Base-by-base conservation (phyloP, 2,797 vertebrate genomes). In the Australoheros facetus region DNA sequence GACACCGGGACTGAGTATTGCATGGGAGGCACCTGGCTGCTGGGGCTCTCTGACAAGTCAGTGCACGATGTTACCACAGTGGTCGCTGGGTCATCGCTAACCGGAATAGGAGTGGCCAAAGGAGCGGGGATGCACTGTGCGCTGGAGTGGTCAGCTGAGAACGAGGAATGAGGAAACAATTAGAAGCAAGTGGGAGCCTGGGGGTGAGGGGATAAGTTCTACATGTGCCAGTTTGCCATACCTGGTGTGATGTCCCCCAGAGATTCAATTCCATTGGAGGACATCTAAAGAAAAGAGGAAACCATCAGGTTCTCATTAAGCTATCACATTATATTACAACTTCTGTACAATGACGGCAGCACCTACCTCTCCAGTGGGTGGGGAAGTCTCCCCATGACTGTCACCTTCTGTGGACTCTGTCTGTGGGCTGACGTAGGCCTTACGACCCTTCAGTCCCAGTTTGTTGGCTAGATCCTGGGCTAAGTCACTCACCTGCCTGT, bases 381-480 rank as follows among this genome's bases (percentile, higher is more conserved):
- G 83, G 32, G 94, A 88, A 1, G 83, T 81, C 73, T 96, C 96
- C 54, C 91, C 93, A 19, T 89, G 94, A 88, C 83, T 89, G 72
- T 96, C 95, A 70, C 95, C 91, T 2, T 93, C 93, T 79, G 92
- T 75, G 8, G 95, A 95, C 76, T 96, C 96, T 0, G 97, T 97
- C 96, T 99, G 98, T 58, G 96, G 95, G 89, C 98, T 98, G 90
- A 98, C 96, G 32, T 99, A 99, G 0, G 98, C 98, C 94, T 98
- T 99, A 64, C 98, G 97, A 75, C 96, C 96, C 74, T 97, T 97
- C 84, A 99, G 86, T 55, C 98, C 98, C 77, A 99, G 93, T 92
- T 98, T 99, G 90, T 94, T 97, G 26, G 98, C 98, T 85, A 99
- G 96, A 85, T 99, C 97, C 94, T 99, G 98, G 62, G 98, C 98